Percentiles rank a stretch among this genome's conserved stretches.
Evolutionary conservation across 2,113 vertebrate genomes (phyloP).

Genomic region (Peromyscus californicus): DNA sequence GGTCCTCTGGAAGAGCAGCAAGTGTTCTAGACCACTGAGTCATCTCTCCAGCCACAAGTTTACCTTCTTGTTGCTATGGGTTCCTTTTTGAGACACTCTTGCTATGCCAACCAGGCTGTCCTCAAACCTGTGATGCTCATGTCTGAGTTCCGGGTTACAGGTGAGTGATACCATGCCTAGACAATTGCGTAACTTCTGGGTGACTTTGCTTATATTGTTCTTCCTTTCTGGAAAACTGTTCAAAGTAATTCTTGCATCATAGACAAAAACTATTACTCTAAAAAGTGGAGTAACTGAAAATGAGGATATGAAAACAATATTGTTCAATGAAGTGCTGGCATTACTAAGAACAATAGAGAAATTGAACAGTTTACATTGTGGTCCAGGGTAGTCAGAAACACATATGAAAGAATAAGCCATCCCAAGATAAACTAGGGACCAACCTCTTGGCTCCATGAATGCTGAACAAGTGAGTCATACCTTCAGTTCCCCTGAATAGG

Average conservation of each 20-base stretch:
- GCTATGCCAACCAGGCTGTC: not conserved
- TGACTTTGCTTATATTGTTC: not conserved
- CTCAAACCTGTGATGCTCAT: not conserved
- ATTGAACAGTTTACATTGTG: not conserved
- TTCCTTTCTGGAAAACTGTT: conserved; percentile 19
- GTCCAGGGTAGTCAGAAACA: not conserved
- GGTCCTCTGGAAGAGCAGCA: not conserved
- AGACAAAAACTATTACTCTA: not conserved
- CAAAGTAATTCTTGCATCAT: conserved; percentile 6
- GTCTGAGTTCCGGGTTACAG: not conserved
- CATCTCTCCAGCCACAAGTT: not conserved
- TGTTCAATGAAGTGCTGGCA: not conserved
- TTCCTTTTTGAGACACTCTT: not conserved
- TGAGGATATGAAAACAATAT: not conserved
- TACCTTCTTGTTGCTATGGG: not conserved
- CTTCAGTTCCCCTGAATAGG: not conserved
- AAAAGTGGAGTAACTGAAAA: not conserved
- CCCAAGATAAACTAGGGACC: not conserved
- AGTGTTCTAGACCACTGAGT: not conserved
- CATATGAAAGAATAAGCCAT: not conserved
- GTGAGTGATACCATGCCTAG: not conserved
- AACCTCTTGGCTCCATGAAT: not conserved
- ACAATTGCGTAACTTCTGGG: not conserved
- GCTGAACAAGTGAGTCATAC: not conserved
- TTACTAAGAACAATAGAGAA: not conserved